A percentile compares a stretch with the other conserved stretches of the same genome.
Evolutionary conservation across 2,888 invertebrate genomes (phyloP).

Genomic region (Norana najaformis): DNA sequence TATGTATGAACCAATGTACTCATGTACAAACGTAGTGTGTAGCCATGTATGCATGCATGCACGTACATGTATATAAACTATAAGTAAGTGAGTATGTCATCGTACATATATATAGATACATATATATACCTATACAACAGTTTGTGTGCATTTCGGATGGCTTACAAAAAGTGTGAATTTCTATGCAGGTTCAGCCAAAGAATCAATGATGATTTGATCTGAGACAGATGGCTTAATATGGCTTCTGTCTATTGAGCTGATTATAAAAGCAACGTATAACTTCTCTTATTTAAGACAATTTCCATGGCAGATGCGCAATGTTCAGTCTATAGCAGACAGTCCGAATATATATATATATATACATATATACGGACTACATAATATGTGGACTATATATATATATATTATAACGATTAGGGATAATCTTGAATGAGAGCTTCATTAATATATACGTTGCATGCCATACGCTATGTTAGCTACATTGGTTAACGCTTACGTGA

Average conservation of each 20-base stretch:
- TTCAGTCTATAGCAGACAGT: too few relatives aligned
- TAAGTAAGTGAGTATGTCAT: too few relatives aligned
- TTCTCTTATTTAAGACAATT: constrained; percentile 2
- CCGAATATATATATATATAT: not conserved
- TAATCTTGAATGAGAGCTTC: too few relatives aligned
- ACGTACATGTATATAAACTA: not conserved
- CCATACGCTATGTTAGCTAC: too few relatives aligned
- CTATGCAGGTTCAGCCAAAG: not conserved
- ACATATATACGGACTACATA: not conserved
- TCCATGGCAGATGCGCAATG: not conserved
- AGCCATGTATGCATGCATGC: not conserved
- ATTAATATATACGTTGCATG: too few relatives aligned
- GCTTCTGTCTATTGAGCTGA: not conserved
- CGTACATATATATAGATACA: not conserved
- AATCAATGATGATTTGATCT: not conserved
- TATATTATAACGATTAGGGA: too few relatives aligned
- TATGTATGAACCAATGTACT: too few relatives aligned
- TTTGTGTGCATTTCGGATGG: too few relatives aligned
- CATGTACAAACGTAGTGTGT: too few relatives aligned
- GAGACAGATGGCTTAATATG: not conserved
- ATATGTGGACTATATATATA: not conserved
- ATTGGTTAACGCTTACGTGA: too few relatives aligned
- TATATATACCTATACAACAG: not conserved
- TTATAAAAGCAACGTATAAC: not conserved
- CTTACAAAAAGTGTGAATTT: not conserved